Evolutionary conservation across 2,888 invertebrate species (phyloP).

Genomic region (Lutraria lutraria): DNA sequence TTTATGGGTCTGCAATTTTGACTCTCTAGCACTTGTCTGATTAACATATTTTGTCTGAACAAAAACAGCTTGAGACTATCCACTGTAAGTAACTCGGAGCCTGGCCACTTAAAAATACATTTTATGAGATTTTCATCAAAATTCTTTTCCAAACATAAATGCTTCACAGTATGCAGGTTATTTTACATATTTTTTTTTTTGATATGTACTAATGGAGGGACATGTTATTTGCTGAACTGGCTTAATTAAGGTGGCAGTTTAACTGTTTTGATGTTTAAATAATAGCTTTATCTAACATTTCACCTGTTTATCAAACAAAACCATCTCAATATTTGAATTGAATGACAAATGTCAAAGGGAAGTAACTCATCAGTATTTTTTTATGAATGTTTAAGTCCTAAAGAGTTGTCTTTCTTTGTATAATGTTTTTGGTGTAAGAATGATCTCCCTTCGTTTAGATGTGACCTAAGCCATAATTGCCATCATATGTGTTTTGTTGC

Average conservation of each 20-base stretch:
- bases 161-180: neutral
- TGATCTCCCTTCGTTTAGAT: neutral
- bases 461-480: no score
- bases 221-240: neutral
- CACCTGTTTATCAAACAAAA: neutral
- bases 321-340: neutral
- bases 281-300: neutral
- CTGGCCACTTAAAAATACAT: neutral
- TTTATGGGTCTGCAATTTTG: no score
- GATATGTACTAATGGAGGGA: neutral
- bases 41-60: no score
- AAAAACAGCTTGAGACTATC: neutral
- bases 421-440: neutral
- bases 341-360: neutral
- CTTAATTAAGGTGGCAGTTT: neutral
- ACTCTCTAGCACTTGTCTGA: no score
- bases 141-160: neutral
- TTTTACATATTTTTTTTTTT: neutral
- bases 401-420: slow-evolving; percentile 29
- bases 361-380: slow-evolving; percentile 13
- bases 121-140: neutral
- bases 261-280: neutral
- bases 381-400: neutral
- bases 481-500: no score
- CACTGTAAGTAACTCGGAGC: neutral